phyloP scores from a whole-genome alignment of 2,113 vertebrate species.

The Caloenas nicobarica region DNA sequence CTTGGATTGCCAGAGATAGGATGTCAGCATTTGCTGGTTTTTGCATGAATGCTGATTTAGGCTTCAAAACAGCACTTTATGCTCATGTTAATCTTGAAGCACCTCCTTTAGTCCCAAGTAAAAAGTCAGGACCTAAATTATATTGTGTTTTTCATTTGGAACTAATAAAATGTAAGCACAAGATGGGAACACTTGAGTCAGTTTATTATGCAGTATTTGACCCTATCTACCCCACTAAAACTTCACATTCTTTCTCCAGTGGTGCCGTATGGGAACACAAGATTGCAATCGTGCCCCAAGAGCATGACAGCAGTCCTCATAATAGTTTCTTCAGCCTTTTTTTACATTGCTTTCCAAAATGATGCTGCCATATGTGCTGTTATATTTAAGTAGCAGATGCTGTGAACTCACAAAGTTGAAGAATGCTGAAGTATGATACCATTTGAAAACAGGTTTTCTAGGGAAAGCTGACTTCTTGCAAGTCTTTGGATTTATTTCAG shows the following conservation, averaged over 20 bases:
- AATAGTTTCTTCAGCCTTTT: constrained; percentile 60
- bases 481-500: constrained; percentile 58
- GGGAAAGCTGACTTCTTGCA: constrained; percentile 62
- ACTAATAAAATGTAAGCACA: background rate
- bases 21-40: background rate
- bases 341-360: constrained; percentile 61
- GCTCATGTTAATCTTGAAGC: background rate
- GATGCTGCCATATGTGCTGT: constrained; percentile 68
- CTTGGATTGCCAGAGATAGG: background rate
- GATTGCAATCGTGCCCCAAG: constrained; percentile 25
- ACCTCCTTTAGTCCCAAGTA: background rate
- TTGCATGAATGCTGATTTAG: constrained; percentile 12
- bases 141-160: constrained; percentile 15
- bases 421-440: constrained; percentile 63
- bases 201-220: constrained; percentile 39
- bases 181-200: background rate
- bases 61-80: background rate
- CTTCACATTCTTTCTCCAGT: constrained; percentile 1
- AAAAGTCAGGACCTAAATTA: background rate
- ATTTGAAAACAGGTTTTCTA: constrained; percentile 71
- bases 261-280: constrained; percentile 38
- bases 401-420: constrained; percentile 64
- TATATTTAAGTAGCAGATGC: constrained; percentile 76
- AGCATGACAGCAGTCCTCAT: constrained; percentile 35
- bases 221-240: constrained; percentile 5